These are phyloP conservation scores for Girardinus metallicus DNA, from an alignment of 2,797 vertebrate species.

Conservation along the genomic window DNA sequence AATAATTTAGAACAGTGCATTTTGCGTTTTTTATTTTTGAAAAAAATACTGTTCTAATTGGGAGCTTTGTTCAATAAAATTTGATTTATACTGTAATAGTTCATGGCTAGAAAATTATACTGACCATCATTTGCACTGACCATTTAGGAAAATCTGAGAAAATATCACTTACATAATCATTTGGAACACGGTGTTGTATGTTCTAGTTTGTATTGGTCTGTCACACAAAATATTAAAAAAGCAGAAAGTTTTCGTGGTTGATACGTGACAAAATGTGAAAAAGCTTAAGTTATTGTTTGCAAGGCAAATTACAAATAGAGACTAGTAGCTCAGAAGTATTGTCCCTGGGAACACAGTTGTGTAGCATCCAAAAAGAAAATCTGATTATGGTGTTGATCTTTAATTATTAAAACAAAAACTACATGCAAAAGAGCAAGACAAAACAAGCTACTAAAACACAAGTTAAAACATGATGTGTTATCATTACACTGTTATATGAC, in stretches of 20 bases:
- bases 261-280: neutral
- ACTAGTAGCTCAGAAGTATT: neutral
- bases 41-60: no score
- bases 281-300: neutral
- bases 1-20: no score
- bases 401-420: slow-evolving; percentile 4
- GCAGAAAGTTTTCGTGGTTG: neutral
- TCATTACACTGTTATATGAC: slow-evolving; percentile 4
- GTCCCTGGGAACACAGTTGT: neutral
- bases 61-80: no score
- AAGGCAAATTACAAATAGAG: neutral
- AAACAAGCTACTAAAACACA: neutral
- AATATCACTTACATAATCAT: no score
- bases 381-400: neutral
- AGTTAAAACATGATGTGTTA: neutral
- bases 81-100: no score
- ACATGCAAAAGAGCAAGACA: neutral
- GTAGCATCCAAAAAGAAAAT: neutral
- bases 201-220: neutral
- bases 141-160: no score
- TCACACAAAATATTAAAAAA: neutral
- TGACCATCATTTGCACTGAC: no score
- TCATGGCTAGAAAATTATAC: no score
- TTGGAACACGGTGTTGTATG: no score
- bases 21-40: no score